Conservation (phyloP, 2,888 invertebrate species). For the Dichetophora obliterata region DNA sequence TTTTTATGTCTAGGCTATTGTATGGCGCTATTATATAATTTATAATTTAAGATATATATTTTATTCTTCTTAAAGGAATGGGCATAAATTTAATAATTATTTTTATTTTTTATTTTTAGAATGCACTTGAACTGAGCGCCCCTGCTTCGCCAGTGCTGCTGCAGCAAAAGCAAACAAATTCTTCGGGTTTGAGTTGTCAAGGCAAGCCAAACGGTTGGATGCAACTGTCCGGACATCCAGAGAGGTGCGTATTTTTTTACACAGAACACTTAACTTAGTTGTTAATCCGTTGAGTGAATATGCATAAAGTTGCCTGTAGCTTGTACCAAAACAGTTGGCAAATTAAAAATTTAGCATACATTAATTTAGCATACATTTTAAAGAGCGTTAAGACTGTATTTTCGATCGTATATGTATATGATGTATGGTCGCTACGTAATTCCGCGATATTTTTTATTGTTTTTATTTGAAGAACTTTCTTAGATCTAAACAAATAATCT, state of each 20-base stretch:
- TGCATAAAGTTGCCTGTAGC: neutral
- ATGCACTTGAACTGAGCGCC: conserved; percentile 90
- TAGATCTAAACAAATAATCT: too few relatives aligned
- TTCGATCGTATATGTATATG: too few relatives aligned
- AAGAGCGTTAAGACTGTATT: too few relatives aligned
- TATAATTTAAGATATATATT: neutral
- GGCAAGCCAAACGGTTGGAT: conserved; percentile 77
- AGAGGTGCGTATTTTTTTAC: conserved; percentile 66
- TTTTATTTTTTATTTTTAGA: conserved; percentile 74
- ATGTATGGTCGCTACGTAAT: too few relatives aligned
- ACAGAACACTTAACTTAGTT: too few relatives aligned
- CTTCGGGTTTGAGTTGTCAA: conserved; percentile 1
- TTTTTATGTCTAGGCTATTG: neutral
- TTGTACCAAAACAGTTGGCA: too few relatives aligned
- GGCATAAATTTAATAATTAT: conserved; percentile 31
- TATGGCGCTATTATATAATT: neutral
- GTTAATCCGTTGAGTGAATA: neutral
- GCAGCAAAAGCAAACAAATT: conserved; percentile 74
- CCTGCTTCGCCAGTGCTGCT: conserved; percentile 90
- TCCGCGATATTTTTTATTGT: too few relatives aligned
- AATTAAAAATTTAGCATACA: too few relatives aligned
- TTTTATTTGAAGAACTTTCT: too few relatives aligned
- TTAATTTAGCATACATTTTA: too few relatives aligned
- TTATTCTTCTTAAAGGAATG: neutral
- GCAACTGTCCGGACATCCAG: conserved; percentile 93